A percentile compares a stretch with the other conserved stretches of the same genome.
These are phyloP conservation scores for Cyphomyrus discorhynchus DNA, from an alignment of 2,113 vertebrate species.

Conservation along the genomic window DNA sequence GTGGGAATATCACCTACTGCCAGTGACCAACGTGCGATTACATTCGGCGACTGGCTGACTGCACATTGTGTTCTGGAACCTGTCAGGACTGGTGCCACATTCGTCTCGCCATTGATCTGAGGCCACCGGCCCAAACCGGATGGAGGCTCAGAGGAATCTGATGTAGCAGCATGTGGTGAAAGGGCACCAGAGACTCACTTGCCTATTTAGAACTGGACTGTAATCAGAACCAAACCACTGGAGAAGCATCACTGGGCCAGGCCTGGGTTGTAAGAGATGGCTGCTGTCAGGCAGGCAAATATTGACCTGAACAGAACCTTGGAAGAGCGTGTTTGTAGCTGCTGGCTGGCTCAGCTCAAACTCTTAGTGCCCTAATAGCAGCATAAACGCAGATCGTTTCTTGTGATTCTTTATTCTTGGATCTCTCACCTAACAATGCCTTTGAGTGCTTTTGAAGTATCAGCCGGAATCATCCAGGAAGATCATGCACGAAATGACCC, in stretches of 20 bases:
- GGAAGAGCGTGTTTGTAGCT: not conserved
- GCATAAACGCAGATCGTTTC: not conserved
- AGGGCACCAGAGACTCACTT: not conserved
- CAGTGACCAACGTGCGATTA: not conserved
- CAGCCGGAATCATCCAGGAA: conserved; percentile 23
- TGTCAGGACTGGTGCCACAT: not conserved
- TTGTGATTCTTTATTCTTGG: not conserved
- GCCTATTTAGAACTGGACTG: not conserved
- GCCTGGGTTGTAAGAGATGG: not conserved
- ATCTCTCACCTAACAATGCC: not conserved
- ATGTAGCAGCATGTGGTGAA: not conserved
- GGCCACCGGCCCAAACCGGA: not conserved
- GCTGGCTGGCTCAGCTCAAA: not conserved
- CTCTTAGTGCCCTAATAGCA: not conserved
- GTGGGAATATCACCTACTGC: not conserved
- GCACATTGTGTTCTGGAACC: not conserved
- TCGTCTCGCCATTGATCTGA: not conserved
- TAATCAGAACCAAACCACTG: not conserved
- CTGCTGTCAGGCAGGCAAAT: not conserved
- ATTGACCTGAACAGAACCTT: not conserved
- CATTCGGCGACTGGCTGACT: not conserved
- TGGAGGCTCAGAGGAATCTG: not conserved
- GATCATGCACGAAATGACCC: conserved; percentile 21
- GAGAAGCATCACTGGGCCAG: not conserved
- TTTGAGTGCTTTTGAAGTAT: not conserved